phyloP scores from a whole-genome alignment of 2,888 invertebrate species.

The Trichacis sp. region DNA sequence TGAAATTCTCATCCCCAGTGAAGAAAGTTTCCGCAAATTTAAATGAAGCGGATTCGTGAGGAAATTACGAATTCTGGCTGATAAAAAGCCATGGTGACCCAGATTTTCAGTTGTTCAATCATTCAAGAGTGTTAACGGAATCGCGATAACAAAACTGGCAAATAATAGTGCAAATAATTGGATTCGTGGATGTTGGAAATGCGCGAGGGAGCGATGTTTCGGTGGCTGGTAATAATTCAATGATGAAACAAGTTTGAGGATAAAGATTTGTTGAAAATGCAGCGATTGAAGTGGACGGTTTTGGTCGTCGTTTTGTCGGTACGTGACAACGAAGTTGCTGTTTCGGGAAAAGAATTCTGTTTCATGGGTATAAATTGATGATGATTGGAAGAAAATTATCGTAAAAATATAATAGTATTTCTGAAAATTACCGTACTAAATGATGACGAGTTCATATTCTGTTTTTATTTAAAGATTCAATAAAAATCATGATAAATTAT shows the following conservation, averaged over 20 bases:
- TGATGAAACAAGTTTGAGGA: conserved; percentile 9
- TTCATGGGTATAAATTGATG: too few species aligned
- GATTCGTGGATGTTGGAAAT: background rate
- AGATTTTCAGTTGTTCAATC: background rate
- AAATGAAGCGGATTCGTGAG: too few species aligned
- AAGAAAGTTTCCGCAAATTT: too few species aligned
- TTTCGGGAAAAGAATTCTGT: too few species aligned
- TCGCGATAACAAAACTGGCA: background rate
- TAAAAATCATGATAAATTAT: too few species aligned
- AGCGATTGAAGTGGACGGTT: conserved; percentile 4
- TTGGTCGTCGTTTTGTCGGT: conserved; percentile 14
- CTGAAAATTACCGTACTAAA: too few species aligned
- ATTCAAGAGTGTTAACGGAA: background rate
- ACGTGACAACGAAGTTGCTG: background rate
- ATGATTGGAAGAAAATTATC: too few species aligned
- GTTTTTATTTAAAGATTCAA: too few species aligned
- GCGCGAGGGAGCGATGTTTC: background rate
- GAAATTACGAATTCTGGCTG: too few species aligned
- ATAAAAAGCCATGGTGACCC: background rate
- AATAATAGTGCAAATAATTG: background rate
- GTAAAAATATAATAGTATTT: too few species aligned
- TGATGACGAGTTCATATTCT: too few species aligned
- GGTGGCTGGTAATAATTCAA: conserved; percentile 10
- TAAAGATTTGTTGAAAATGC: conserved; percentile 18
- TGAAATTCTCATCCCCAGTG: too few species aligned